These are phyloP conservation scores for Propsilocerus akamusi DNA, from an alignment of 1,140 invertebrate genomes.

Conservation along the genomic window DNA sequence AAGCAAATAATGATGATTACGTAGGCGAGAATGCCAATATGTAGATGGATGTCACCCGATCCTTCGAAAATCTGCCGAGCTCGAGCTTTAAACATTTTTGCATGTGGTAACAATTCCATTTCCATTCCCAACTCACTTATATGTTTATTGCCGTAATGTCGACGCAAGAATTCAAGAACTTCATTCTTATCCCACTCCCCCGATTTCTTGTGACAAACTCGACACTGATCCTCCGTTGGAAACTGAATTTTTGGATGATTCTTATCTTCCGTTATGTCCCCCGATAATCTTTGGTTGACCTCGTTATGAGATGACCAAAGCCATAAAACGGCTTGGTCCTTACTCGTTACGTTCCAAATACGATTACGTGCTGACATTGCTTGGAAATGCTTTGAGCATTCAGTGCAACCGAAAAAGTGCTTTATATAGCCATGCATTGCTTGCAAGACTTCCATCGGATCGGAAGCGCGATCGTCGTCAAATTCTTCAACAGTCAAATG, in stretches of 20 bases:
- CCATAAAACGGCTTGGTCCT: constrained; percentile 72
- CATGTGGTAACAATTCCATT: constrained; percentile 7
- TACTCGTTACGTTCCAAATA: constrained; percentile 42
- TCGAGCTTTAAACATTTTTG: constrained; percentile 11
- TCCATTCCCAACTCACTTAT: constrained; percentile 28
- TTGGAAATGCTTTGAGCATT: constrained; percentile 75
- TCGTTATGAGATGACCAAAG: constrained; percentile 42
- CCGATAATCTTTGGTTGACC: constrained; percentile 60
- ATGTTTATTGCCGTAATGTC: constrained; percentile 42
- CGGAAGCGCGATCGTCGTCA: constrained; percentile 22
- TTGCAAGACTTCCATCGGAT: constrained; percentile 47
- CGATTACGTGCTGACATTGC: constrained; percentile 51
- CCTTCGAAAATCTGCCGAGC: constrained; percentile 16
- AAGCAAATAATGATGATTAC: constrained; percentile 39
- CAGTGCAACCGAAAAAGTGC: constrained; percentile 84
- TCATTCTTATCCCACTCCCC: constrained; percentile 45
- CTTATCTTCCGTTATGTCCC: constrained; percentile 82
- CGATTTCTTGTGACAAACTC: constrained; percentile 36
- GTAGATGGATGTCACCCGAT: constrained; percentile 34
- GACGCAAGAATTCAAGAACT: constrained; percentile 55
- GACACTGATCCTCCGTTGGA: constrained; percentile 49
- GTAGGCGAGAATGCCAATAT: constrained; percentile 56
- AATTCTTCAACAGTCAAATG: constrained; percentile 70
- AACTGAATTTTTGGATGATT: constrained; percentile 79
- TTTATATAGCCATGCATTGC: constrained; percentile 80